Percentiles rank a stretch among this genome's conserved stretches.
phyloP scores from a whole-genome alignment of 30 jellyfish, hydroid and myxozoan genomes.

The Aurelia sp. region DNA sequence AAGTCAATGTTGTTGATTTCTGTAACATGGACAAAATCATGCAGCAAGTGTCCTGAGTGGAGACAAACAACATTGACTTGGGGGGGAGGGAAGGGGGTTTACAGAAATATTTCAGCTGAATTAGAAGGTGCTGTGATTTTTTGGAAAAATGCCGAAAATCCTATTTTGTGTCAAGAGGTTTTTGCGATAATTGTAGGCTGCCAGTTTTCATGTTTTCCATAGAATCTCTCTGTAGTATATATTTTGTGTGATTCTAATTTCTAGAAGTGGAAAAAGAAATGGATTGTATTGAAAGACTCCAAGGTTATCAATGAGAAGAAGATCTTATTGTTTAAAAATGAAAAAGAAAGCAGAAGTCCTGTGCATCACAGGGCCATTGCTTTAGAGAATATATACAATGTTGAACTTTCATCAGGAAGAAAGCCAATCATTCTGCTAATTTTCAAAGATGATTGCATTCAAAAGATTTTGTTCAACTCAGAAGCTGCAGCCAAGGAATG shows the following conservation, averaged over 20 bases:
- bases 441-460: constrained; percentile 1
- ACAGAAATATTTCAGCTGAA: too few relatives aligned
- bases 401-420: constrained; percentile 7
- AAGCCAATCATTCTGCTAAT: neutral
- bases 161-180: too few relatives aligned
- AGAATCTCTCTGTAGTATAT: neutral
- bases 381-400: constrained; percentile 7
- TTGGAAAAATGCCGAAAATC: too few relatives aligned
- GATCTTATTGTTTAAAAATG: constrained; percentile 23
- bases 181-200: too few relatives aligned
- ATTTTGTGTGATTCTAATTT: neutral
- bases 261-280: constrained; percentile 69
- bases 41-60: too few relatives aligned
- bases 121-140: too few relatives aligned
- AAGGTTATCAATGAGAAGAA: constrained; percentile 1
- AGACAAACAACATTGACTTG: too few relatives aligned
- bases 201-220: neutral
- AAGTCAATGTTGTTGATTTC: too few relatives aligned
- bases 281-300: constrained; percentile 37
- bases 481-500: constrained; percentile 43
- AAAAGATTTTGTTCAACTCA: constrained; percentile 29
- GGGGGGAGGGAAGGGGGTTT: too few relatives aligned
- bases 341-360: constrained; percentile 1
- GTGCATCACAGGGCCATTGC: constrained; percentile 4
- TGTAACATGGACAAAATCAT: too few relatives aligned